Evolutionary conservation across 2,113 vertebrate species (phyloP), one percentile per base, ranked within the genome.

Genomic region (Blennius ocellaris): DNA sequence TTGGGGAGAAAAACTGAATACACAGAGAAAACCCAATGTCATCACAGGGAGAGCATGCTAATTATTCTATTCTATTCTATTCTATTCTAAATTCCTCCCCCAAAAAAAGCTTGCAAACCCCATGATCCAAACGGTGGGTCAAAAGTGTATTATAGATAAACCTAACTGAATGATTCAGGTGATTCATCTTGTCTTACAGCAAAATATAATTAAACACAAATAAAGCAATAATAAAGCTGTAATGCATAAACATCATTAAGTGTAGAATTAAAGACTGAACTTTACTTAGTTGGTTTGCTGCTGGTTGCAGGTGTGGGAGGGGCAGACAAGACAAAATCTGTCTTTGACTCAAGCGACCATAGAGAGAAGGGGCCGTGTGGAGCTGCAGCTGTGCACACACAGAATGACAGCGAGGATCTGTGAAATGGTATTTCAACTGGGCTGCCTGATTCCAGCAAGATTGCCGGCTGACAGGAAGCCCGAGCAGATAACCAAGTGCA

Each of bases 361-460:
- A 30, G 38, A 16, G 17, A 55, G 38, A 5, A 21, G 43, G 49
- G 45, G 49, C 15, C 7, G 8, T 10, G 48, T 10, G 30, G 63
- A 2, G 56, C 55, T 60, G 69, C 55, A 67, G 69, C 67, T 65
- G 75, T 10, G 10, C 37, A 40, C 54, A 45, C 63, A 58, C 3
- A 12, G 54, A 51, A 60, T 73, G 60, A 73, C 59, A 74, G 65
- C 41, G 44, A 68, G 52, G 37, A 55, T 49, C 45, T 36, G 17
- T 41, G 49, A 54, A 63, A 75, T 66, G 49, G 6, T 72, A 79
- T 79, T 73, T 73, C 17, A 51, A 52, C 39, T 12, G 38, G 38
- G 0, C 56, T 37, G 59, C 15, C 38, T 16, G 6, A 69, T 71
- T 41, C 7, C 2, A 67, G 15, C 6, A 3, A 72, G 66, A 80